A percentile compares a stretch with the other conserved stretches of the same genome.
Conservation (phyloP, 37 sponge, comb jelly and placozoan species). For the Spongia lamella region DNA sequence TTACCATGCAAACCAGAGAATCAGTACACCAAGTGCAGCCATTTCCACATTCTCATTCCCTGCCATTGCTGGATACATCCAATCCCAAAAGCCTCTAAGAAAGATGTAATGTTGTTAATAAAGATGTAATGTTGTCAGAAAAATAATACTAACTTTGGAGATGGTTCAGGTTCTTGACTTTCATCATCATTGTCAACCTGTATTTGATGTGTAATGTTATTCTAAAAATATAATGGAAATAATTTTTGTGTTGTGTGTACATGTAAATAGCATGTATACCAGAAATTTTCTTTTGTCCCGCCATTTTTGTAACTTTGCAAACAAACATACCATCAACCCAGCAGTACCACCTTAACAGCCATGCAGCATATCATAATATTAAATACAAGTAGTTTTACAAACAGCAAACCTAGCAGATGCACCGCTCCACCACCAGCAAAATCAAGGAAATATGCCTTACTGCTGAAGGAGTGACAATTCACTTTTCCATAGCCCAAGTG, state of each 20-base stretch:
- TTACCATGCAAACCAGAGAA: slow-evolving; percentile 91
- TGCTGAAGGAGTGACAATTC: background rate
- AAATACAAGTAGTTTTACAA: too few species aligned
- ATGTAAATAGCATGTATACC: background rate
- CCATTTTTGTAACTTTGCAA: slow-evolving; percentile 1
- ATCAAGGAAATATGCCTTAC: slow-evolving; percentile 76
- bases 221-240: background rate
- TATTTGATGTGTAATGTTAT: background rate
- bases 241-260: background rate
- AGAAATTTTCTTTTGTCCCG: background rate
- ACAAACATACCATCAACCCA: background rate
- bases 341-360: background rate
- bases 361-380: too few species aligned
- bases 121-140: background rate
- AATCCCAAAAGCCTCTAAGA: slow-evolving; percentile 55
- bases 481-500: background rate
- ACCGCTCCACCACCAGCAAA: slow-evolving; percentile 94
- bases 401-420: slow-evolving; percentile 75
- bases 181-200: background rate
- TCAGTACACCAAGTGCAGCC: slow-evolving; percentile 90
- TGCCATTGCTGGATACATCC: slow-evolving; percentile 83
- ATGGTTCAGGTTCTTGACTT: background rate
- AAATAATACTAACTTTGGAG: background rate
- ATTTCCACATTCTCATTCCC: slow-evolving; percentile 74
- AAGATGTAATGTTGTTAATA: background rate